Conservation (phyloP, 1,140 invertebrate genomes). For the Penaeus japonicus region DNA sequence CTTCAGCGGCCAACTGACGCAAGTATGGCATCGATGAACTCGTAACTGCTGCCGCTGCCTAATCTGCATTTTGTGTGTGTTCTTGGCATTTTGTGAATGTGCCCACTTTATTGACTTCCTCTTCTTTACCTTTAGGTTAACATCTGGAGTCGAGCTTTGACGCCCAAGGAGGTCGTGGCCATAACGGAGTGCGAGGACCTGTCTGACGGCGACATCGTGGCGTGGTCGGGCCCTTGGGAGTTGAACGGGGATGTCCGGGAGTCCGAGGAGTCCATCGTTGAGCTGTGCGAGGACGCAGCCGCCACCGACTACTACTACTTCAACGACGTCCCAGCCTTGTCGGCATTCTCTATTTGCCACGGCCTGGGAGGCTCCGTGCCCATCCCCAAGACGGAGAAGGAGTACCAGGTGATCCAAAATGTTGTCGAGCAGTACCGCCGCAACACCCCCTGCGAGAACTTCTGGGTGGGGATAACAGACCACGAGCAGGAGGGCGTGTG, state of each 20-base stretch:
- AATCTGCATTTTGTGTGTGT: background rate
- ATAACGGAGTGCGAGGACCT: conserved; percentile 9
- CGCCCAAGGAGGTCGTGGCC: conserved; percentile 28
- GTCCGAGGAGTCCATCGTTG: conserved; percentile 15
- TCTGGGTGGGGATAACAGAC: conserved; percentile 53
- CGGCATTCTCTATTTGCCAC: conserved; percentile 48
- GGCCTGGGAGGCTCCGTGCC: conserved; percentile 47
- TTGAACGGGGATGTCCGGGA: conserved; percentile 30
- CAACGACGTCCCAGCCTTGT: conserved; percentile 19
- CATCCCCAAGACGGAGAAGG: conserved; percentile 26
- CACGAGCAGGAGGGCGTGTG: conserved; percentile 41
- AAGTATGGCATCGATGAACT: background rate
- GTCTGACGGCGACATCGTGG: conserved; percentile 34
- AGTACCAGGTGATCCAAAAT: conserved; percentile 29
- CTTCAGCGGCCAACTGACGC: conserved; percentile 38
- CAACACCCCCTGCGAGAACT: conserved; percentile 7
- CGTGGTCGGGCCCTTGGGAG: conserved; percentile 41
- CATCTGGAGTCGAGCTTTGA: conserved; percentile 48
- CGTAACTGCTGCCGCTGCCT: background rate
- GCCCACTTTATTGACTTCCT: background rate
- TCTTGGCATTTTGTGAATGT: background rate
- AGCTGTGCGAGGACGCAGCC: conserved; percentile 43
- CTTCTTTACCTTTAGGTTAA: conserved; percentile 33
- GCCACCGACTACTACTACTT: conserved; percentile 50
- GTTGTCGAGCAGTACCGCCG: conserved; percentile 14